Conservation (phyloP, 2,797 vertebrate species). For the Cyprinodon diabolis region DNA sequence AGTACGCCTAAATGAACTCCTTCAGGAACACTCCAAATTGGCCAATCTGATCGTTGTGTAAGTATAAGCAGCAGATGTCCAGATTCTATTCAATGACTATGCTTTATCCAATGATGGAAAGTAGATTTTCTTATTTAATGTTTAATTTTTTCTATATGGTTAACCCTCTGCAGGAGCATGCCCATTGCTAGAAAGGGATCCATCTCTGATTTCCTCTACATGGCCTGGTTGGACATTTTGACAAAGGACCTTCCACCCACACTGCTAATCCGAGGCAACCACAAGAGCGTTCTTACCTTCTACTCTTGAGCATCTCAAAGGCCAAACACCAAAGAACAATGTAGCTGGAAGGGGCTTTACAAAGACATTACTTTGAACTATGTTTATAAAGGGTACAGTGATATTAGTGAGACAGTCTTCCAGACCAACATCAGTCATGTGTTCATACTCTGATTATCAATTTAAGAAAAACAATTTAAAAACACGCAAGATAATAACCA, state of each 20-base stretch:
- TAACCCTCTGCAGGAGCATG: conserved; percentile 85
- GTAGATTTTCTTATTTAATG: conserved; percentile 15
- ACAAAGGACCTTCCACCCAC: conserved; percentile 93
- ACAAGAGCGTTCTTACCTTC: conserved; percentile 98
- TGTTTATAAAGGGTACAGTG: conserved; percentile 15
- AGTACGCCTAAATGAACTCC: conserved; percentile 92
- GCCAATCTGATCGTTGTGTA: conserved; percentile 95
- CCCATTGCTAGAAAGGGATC: conserved; percentile 95
- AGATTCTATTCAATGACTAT: neutral
- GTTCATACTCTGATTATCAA: neutral
- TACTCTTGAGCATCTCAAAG: conserved; percentile 86
- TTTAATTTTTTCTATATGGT: conserved; percentile 6
- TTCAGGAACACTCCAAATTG: conserved; percentile 90
- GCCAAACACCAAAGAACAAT: neutral
- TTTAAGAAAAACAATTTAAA: neutral
- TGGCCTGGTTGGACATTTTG: conserved; percentile 96
- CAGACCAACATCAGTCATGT: conserved; percentile 9
- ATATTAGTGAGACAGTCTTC: conserved; percentile 14
- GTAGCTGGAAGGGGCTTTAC: conserved; percentile 18
- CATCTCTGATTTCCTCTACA: conserved; percentile 93
- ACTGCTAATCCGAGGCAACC: conserved; percentile 94
- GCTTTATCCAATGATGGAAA: neutral
- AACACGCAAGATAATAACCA: neutral
- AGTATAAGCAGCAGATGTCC: conserved; percentile 70
- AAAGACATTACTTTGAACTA: conserved; percentile 13